phyloP scores from a whole-genome alignment of 2,888 invertebrate genomes.

The Dryobotodes eremita region DNA sequence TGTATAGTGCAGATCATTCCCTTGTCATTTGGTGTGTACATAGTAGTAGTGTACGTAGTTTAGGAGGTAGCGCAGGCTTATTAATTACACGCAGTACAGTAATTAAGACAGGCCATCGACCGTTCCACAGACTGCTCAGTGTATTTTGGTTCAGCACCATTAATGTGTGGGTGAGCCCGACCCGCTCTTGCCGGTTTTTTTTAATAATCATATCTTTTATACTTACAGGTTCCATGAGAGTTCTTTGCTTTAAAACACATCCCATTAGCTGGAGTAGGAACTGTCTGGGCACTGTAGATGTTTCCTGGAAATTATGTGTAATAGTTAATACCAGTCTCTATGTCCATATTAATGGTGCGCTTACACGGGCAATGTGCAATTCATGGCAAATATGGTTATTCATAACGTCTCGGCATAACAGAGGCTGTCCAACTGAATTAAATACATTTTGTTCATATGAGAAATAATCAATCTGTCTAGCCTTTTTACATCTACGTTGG shows the following conservation, averaged over 20 bases:
- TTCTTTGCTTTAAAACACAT: slow-evolving; percentile 34
- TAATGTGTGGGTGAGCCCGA: no score
- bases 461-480: not conserved
- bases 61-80: no score
- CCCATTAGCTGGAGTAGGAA: slow-evolving; percentile 56
- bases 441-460: not conserved
- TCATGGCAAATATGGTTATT: not conserved
- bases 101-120: not conserved
- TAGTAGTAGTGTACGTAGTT: not conserved
- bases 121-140: not conserved
- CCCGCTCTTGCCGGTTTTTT: not conserved
- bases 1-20: no score
- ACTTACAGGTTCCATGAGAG: slow-evolving; percentile 56
- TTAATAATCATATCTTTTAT: not conserved
- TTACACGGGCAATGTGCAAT: not conserved
- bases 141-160: not conserved
- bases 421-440: not conserved
- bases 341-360: not conserved
- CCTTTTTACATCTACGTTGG: not conserved
- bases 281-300: slow-evolving; percentile 61
- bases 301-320: slow-evolving; percentile 56
- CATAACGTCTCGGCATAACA: not conserved
- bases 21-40: no score
- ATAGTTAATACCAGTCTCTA: not conserved
- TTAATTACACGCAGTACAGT: not conserved